Conservation (phyloP, 2,888 invertebrate genomes). For the Catocala nupta region DNA sequence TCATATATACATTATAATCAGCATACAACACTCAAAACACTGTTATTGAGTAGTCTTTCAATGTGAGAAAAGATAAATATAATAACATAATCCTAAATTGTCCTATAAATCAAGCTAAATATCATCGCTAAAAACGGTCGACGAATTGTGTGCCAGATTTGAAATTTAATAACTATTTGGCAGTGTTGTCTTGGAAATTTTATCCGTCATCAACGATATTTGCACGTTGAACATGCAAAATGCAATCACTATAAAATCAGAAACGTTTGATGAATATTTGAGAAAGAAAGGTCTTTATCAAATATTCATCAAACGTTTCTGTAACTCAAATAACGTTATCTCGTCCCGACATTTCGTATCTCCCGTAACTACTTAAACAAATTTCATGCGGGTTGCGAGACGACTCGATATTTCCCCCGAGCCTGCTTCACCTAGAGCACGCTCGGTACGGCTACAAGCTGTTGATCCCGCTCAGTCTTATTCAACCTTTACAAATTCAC, state of each 20-base stretch:
- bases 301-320: not conserved
- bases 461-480: conserved; percentile 16
- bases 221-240: conserved; percentile 1
- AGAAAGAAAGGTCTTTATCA: too few species aligned
- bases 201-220: not conserved
- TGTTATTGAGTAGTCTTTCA: too few species aligned
- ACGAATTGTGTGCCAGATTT: conserved; percentile 22
- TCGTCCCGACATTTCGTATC: conserved; percentile 9
- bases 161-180: conserved; percentile 26
- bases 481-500: not conserved
- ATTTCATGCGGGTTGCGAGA: conserved; percentile 20
- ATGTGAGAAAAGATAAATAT: too few species aligned
- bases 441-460: conserved; percentile 8
- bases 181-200: conserved; percentile 18
- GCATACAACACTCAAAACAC: too few species aligned
- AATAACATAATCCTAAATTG: too few species aligned
- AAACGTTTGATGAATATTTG: too few species aligned
- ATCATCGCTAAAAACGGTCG: conserved; percentile 11
- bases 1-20: too few species aligned
- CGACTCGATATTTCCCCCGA: conserved; percentile 25
- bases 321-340: conserved; percentile 10
- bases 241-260: not conserved
- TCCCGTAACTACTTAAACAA: conserved; percentile 19
- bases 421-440: conserved; percentile 3
- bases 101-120: not conserved